Base-by-base conservation (phyloP, 1,140 invertebrate genomes). In the Drosophila kanapiae region DNA sequence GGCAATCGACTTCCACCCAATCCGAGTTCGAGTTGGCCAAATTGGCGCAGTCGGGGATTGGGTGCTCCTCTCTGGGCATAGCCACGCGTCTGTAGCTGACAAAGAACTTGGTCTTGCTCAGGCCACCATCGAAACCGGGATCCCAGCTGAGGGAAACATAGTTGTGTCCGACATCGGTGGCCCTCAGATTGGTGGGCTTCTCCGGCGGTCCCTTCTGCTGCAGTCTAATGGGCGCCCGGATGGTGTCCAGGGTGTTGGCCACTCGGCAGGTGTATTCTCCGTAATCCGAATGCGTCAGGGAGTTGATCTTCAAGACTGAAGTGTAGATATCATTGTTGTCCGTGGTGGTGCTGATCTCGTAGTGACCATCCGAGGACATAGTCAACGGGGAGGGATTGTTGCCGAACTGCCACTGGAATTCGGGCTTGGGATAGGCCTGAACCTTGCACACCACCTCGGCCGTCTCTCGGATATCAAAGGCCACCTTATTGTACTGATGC, bases 371-470 rank as follows among this genome's bases (percentile, higher is more conserved):
- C n/a, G 96, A 96, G 1, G 96, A 96, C 71, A 95, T 95, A 65
- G 96, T 95, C 10, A 97, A 92, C 0, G 96, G 95, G 0, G 96
- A 95, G 0, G 94, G 93, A 84, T 97, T 96, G 0, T 95, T 95
- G 7, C 95, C 96, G 75, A 95, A 98, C 74, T 95, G 97, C 98
- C 98, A 99, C 79, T 98, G 97, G 92, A 98, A 98, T 84, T 97
- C 96, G 0, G 97, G 97, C 84, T 97, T 96, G 0, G 98, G 98
- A 93, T 97, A 98, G 0, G 98, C 97, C 91, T 98, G 97, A 4
- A 98, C 97, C 87, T 96, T 95, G 92, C 98, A 99, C 4, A 96
- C 94, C 10, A 99, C 96, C 91, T 97, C 95, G 0, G 97, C 98
- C 0, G 95, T 96, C 91, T 98, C 97, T 11, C 95, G 94, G 3